Conservation (phyloP, 2,113 vertebrate genomes). For the Neolamprologus caudopunctatus region DNA sequence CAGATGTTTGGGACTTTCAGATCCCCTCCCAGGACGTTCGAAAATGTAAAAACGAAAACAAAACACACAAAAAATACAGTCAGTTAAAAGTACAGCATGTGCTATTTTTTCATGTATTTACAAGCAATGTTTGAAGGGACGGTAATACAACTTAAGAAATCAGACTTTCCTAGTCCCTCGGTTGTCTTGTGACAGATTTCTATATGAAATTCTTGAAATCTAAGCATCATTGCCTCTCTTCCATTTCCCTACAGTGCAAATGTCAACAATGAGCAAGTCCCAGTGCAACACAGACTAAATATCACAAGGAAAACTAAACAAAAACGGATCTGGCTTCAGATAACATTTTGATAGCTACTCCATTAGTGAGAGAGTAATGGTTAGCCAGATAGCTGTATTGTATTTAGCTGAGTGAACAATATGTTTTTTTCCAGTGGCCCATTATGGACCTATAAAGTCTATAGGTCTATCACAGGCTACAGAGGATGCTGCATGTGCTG, state of each 20-base stretch:
- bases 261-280: not conserved
- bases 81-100: not conserved
- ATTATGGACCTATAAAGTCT: not conserved
- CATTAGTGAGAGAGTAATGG: not conserved
- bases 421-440: not conserved
- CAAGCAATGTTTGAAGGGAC: not conserved
- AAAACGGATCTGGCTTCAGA: not conserved
- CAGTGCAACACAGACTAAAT: not conserved
- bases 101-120: not conserved
- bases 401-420: not conserved
- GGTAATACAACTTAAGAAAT: not conserved
- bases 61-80: not conserved
- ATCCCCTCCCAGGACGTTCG: not conserved
- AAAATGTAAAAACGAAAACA: not conserved
- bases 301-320: not conserved
- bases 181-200: not conserved
- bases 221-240: not conserved
- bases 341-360: not conserved
- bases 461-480: not conserved
- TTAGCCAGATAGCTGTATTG: not conserved
- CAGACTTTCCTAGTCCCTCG: rapidly evolving
- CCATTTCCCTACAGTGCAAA: not conserved
- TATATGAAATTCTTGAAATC: not conserved
- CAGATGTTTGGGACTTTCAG: not conserved
- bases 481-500: not conserved